Evolutionary conservation across 2,888 invertebrate genomes (phyloP).

Genomic region (Aspidapion aeneum): DNA sequence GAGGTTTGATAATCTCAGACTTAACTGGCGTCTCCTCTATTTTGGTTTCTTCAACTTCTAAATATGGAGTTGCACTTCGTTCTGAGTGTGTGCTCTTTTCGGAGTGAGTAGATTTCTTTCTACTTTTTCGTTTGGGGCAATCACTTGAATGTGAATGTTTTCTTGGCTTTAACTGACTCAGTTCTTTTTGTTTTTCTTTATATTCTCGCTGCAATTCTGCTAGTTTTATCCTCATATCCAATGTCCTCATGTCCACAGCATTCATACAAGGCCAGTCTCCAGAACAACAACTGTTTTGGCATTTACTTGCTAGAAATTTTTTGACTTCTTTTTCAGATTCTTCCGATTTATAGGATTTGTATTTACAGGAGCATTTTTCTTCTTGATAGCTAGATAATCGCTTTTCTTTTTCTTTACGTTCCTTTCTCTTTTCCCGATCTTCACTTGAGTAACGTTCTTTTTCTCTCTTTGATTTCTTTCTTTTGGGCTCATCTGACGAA

Average conservation of each 20-base stretch:
- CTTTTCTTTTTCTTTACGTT: conserved; percentile 31
- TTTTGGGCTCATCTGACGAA: conserved; percentile 42
- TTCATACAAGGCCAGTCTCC: conserved; percentile 54
- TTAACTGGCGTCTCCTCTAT: conserved; percentile 32
- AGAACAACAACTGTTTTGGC: conserved; percentile 37
- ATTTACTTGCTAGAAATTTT: conserved; percentile 43
- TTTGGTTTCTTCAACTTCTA: conserved; percentile 42
- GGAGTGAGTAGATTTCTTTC: conserved; percentile 47
- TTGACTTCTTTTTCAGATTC: conserved; percentile 47
- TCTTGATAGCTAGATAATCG: conserved; percentile 20
- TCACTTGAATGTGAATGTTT: conserved; percentile 38
- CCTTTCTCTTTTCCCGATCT: conserved; percentile 34
- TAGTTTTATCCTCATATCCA: conserved; percentile 76
- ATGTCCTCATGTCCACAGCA: conserved; percentile 58
- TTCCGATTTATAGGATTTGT: conserved; percentile 43
- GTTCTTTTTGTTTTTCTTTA: conserved; percentile 77
- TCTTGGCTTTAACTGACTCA: conserved; percentile 66
- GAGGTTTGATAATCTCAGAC: conserved; percentile 45
- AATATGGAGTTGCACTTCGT: conserved; percentile 33
- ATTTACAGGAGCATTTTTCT: conserved; percentile 36
- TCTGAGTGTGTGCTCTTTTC: conserved; percentile 38
- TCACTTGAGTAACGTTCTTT: conserved; percentile 28
- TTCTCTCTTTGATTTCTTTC: conserved; percentile 44
- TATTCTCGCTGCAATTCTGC: conserved; percentile 80
- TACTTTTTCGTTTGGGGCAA: conserved; percentile 48